Evolutionary conservation across 2,888 invertebrate species (phyloP).

Genomic region (Tinea semifulvella): DNA sequence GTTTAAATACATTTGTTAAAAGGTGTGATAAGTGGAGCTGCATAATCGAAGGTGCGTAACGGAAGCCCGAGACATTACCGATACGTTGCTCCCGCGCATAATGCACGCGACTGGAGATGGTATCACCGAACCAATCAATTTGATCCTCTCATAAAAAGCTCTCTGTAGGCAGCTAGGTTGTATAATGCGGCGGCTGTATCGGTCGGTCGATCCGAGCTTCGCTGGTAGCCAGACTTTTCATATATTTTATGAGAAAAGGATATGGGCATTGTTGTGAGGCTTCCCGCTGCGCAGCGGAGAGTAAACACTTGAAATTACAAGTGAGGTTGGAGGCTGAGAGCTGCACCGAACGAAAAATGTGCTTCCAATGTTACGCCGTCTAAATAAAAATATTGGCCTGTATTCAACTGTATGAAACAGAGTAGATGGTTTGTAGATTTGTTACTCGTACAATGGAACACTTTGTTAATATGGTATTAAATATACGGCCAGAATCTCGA

Average conservation of each 20-base stretch:
- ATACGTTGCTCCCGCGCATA: slow-evolving; percentile 30
- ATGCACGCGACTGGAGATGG: slow-evolving; percentile 49
- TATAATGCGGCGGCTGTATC: slow-evolving; percentile 53
- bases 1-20: slow-evolving; percentile 30
- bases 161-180: slow-evolving; percentile 52
- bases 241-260: slow-evolving; percentile 68
- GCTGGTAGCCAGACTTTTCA: slow-evolving; percentile 58
- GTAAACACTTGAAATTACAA: slow-evolving; percentile 67
- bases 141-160: slow-evolving; percentile 64
- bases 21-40: slow-evolving; percentile 46
- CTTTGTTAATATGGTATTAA: neutral
- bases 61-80: slow-evolving; percentile 28
- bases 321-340: slow-evolving; percentile 35
- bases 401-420: slow-evolving; percentile 1
- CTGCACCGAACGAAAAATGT: slow-evolving; percentile 36
- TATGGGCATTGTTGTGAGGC: slow-evolving; percentile 61
- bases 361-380: slow-evolving; percentile 63
- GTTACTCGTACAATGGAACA: neutral
- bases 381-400: slow-evolving; percentile 43
- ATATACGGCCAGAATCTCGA: neutral
- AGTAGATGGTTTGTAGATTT: no score
- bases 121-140: slow-evolving; percentile 65
- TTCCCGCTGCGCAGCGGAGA: slow-evolving; percentile 50
- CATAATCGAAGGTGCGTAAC: slow-evolving; percentile 32
- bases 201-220: slow-evolving; percentile 49